Conservation (phyloP, 2,797 vertebrate species). For the Urophycis tenuis region DNA sequence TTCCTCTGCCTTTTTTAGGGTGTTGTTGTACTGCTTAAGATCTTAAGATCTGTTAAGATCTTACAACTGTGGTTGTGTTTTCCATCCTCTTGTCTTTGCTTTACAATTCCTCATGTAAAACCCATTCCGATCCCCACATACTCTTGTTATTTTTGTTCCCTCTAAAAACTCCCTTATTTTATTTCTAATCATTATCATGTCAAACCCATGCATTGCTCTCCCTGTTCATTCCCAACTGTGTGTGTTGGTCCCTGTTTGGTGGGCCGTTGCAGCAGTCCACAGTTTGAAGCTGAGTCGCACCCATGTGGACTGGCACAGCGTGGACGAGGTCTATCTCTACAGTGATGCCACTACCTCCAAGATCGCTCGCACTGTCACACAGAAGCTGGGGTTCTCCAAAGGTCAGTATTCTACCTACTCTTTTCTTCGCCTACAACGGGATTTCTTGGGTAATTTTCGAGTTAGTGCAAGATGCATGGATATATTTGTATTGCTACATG, state of each 20-base stretch:
- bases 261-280: conserved; percentile 76
- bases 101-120: not conserved
- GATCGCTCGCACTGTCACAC: conserved; percentile 94
- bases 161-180: not conserved
- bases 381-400: conserved; percentile 98
- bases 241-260: not conserved
- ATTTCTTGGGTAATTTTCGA: not conserved
- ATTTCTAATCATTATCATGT: not conserved
- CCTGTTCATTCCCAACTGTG: not conserved
- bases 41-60: conserved; percentile 19
- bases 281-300: conserved; percentile 91
- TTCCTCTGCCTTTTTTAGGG: conserved; percentile 15
- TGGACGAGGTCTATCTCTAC: conserved; percentile 97
- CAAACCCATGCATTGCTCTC: conserved; percentile 17
- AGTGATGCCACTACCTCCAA: conserved; percentile 98
- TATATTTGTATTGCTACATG: not conserved
- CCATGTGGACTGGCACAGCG: conserved; percentile 96
- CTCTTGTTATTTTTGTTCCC: not conserved
- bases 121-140: not conserved
- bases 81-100: not conserved
- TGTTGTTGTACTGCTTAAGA: conserved; percentile 5
- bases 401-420: conserved; percentile 67
- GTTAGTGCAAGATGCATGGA: not conserved
- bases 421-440: not conserved
- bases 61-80: conserved; percentile 5